Evolutionary conservation across 2,113 vertebrate genomes (phyloP).

Genomic region (Uropsilus gracilis): DNA sequence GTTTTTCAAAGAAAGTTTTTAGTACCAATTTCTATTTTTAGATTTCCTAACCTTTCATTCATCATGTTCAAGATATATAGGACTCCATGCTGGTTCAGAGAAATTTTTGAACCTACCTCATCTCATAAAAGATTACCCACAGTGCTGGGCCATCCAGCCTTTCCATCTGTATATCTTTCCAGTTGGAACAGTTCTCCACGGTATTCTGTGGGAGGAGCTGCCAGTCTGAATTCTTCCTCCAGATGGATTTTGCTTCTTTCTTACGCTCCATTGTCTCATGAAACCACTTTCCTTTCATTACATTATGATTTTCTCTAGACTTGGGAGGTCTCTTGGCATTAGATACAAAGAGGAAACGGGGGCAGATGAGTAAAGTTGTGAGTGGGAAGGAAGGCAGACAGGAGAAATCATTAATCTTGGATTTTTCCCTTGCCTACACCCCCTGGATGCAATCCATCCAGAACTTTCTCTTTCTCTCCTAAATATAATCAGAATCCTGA

Average conservation of each 20-base stretch:
- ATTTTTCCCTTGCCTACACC: neutral
- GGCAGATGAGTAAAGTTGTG: neutral
- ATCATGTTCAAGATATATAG: neutral
- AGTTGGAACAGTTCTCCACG: neutral
- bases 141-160: neutral
- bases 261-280: neutral
- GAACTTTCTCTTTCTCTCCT: neutral
- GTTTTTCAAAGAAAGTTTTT: conserved; percentile 11
- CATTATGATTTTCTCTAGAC: neutral
- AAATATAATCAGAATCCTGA: neutral
- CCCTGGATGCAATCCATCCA: neutral
- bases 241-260: neutral
- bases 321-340: neutral
- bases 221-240: neutral
- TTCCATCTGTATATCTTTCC: neutral
- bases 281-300: neutral
- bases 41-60: neutral
- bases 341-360: neutral
- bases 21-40: neutral
- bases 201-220: neutral
- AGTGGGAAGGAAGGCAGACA: neutral
- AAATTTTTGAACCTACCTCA: neutral
- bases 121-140: neutral
- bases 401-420: neutral
- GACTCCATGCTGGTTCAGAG: neutral